Conservation (phyloP, 2,888 invertebrate genomes). For the Choristoneura rosaceana region DNA sequence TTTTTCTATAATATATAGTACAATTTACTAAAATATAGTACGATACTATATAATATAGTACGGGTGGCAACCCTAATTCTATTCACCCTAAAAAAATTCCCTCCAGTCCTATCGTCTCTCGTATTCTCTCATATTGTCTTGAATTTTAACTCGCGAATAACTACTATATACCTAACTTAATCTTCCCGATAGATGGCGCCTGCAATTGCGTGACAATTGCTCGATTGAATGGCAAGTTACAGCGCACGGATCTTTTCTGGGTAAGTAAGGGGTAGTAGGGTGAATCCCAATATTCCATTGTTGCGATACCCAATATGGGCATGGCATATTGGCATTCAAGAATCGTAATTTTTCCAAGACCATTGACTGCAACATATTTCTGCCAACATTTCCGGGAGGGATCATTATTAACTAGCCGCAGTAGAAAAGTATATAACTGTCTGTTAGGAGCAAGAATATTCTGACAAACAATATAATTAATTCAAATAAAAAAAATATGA, state of each 20-base stretch:
- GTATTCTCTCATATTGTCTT: too few relatives aligned
- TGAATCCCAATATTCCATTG: conserved; percentile 4
- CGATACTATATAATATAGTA: too few relatives aligned
- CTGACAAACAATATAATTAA: too few relatives aligned
- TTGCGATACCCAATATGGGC: not conserved
- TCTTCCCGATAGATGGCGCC: too few relatives aligned
- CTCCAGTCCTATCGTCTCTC: too few relatives aligned
- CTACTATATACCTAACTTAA: too few relatives aligned
- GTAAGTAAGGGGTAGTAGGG: not conserved
- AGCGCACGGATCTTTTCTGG: not conserved
- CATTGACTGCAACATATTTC: conserved; percentile 4
- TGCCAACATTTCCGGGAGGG: not conserved
- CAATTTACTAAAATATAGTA: too few relatives aligned
- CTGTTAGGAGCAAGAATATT: too few relatives aligned
- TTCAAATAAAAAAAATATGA: not conserved
- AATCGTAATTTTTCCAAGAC: not conserved
- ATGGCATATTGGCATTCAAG: not conserved
- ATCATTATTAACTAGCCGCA: not conserved
- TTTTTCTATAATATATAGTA: too few relatives aligned
- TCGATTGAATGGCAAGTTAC: not conserved
- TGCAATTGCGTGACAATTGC: not conserved
- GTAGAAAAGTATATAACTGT: not conserved
- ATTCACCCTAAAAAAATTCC: too few relatives aligned
- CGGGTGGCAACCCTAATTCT: too few relatives aligned
- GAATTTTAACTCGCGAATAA: too few relatives aligned